Evolutionary conservation across 2,113 vertebrate species (phyloP).

Genomic region (Eolophus roseicapilla): DNA sequence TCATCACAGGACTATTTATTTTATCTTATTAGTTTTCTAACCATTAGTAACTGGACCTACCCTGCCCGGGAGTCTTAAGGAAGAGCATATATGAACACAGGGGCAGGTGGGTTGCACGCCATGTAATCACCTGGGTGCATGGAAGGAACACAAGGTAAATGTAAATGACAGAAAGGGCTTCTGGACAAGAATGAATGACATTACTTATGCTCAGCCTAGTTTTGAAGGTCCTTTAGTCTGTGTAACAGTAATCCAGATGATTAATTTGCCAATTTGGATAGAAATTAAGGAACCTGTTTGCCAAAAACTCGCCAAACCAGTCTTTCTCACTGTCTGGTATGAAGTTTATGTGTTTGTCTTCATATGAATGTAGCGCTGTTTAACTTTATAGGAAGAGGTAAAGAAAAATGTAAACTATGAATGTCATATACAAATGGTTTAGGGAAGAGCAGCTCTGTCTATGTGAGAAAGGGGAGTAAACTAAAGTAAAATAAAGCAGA

Average conservation of each 20-base stretch:
- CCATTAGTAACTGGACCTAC: neutral
- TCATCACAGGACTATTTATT: neutral
- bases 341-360: neutral
- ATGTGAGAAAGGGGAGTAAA: neutral
- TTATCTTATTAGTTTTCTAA: neutral
- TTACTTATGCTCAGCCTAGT: neutral
- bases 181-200: neutral
- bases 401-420: neutral
- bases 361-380: neutral
- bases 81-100: neutral
- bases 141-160: neutral
- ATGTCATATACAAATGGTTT: neutral
- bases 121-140: rapidly evolving
- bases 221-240: neutral
- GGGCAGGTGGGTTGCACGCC: neutral
- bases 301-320: conserved; percentile 35
- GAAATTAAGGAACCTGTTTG: conserved; percentile 40
- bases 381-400: neutral
- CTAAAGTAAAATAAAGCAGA: neutral
- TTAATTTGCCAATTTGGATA: neutral
- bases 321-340: conserved; percentile 3
- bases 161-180: neutral
- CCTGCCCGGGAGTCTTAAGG: neutral
- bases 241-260: conserved; percentile 8
- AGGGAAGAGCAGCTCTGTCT: neutral